Conservation (phyloP, 2,797 vertebrate species). For the Xenentodon cancila region DNA sequence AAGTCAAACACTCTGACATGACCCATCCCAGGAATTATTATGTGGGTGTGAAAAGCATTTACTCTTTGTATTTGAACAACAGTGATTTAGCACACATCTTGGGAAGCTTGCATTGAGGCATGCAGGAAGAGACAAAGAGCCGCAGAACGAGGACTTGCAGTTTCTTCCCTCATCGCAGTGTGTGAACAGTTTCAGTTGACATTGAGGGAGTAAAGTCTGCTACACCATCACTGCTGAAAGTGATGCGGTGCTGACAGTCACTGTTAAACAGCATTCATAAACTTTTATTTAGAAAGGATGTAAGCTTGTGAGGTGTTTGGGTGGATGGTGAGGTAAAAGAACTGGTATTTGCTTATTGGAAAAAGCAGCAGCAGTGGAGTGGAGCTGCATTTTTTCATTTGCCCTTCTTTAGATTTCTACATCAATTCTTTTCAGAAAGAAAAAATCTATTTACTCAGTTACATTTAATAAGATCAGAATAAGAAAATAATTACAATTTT, state of each 20-base stretch:
- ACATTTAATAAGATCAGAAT: no score
- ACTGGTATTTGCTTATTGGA: no score
- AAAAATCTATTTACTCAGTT: no score
- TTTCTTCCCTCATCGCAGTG: slow-evolving; percentile 6
- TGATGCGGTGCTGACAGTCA: neutral
- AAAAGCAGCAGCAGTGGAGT: no score
- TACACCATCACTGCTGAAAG: neutral
- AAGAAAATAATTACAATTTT: no score
- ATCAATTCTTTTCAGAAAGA: no score
- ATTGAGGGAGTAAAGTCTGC: neutral
- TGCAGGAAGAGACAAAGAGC: slow-evolving; percentile 14
- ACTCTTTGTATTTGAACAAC: slow-evolving; percentile 23
- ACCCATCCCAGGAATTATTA: slow-evolving; percentile 31
- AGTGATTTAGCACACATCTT: slow-evolving; percentile 44
- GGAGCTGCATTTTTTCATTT: no score
- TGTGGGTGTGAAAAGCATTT: slow-evolving; percentile 31
- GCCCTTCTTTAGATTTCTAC: no score
- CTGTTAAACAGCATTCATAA: neutral
- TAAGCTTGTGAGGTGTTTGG: neutral
- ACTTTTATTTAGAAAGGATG: neutral
- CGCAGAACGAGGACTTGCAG: neutral
- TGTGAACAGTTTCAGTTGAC: slow-evolving; percentile 4
- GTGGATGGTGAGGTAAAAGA: neutral
- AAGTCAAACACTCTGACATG: slow-evolving; percentile 45
- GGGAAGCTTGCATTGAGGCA: slow-evolving; percentile 6